Percentiles rank a stretch among this genome's conserved stretches.
Evolutionary conservation across 2,797 vertebrate genomes (phyloP).

Genomic region (Sorex maritimensis): DNA sequence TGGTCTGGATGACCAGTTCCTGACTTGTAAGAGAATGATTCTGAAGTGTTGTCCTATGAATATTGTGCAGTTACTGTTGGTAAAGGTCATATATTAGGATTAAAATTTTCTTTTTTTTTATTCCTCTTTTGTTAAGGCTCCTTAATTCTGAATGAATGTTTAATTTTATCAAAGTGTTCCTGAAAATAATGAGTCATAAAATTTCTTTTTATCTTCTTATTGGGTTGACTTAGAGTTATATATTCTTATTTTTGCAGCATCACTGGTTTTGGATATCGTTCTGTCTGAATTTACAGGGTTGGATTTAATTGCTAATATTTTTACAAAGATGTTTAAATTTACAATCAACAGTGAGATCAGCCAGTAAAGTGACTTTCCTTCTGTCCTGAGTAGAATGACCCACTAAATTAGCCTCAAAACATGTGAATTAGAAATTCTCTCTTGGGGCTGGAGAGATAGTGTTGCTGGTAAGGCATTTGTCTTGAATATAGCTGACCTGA

Average conservation of each 20-base stretch:
- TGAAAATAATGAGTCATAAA: not conserved
- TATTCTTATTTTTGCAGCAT: not conserved
- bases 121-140: not conserved
- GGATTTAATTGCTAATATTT: not conserved
- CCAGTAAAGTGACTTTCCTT: not conserved
- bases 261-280: not conserved
- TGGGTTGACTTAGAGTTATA: not conserved
- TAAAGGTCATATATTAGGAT: not conserved
- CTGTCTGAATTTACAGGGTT: not conserved
- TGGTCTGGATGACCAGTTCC: not conserved
- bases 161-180: not conserved
- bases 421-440: not conserved
- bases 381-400: not conserved
- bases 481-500: no score
- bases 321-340: not conserved
- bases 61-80: not conserved
- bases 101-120: not conserved
- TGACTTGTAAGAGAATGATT: not conserved
- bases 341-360: not conserved
- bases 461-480: no score
- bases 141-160: no score
- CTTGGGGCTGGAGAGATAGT: no score
- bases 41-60: not conserved
- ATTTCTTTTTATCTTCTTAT: not conserved
- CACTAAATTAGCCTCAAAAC: not conserved